These are phyloP conservation scores for Cloeon dipterum DNA, from an alignment of 2,888 invertebrate genomes.

Conservation along the genomic window DNA sequence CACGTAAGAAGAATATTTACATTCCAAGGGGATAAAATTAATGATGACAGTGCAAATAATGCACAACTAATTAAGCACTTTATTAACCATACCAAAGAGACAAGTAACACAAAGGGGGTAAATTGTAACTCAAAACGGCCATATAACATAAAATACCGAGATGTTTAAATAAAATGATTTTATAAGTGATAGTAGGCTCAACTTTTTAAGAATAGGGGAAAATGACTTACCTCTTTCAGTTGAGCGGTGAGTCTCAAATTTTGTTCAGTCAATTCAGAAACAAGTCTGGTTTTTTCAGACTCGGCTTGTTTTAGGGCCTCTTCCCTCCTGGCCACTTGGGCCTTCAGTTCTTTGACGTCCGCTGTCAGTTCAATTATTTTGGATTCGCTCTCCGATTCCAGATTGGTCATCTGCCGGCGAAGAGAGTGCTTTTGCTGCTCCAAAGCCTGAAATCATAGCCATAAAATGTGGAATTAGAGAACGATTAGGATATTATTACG, in stretches of 20 bases:
- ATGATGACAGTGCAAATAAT: no score
- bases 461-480: no score
- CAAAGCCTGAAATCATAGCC: slow-evolving; percentile 52
- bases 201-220: no score
- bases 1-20: no score
- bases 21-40: not conserved
- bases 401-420: slow-evolving; percentile 59
- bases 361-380: slow-evolving; percentile 68
- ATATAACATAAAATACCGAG: no score
- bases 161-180: no score
- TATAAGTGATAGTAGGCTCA: no score
- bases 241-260: slow-evolving; percentile 68
- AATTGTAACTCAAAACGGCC: no score
- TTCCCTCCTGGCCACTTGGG: slow-evolving; percentile 38
- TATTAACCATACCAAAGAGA: no score
- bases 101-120: no score
- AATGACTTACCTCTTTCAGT: slow-evolving; percentile 60
- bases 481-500: no score
- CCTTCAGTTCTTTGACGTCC: slow-evolving; percentile 58
- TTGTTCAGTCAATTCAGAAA: slow-evolving; percentile 69
- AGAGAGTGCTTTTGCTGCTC: slow-evolving; percentile 85
- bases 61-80: no score
- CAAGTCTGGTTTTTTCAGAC: slow-evolving; percentile 53
- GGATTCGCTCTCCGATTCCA: slow-evolving; percentile 73
- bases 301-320: slow-evolving; percentile 19